These are phyloP conservation scores for Larimichthys crocea DNA, from an alignment of 2,113 vertebrate species.

Conservation along the genomic window DNA sequence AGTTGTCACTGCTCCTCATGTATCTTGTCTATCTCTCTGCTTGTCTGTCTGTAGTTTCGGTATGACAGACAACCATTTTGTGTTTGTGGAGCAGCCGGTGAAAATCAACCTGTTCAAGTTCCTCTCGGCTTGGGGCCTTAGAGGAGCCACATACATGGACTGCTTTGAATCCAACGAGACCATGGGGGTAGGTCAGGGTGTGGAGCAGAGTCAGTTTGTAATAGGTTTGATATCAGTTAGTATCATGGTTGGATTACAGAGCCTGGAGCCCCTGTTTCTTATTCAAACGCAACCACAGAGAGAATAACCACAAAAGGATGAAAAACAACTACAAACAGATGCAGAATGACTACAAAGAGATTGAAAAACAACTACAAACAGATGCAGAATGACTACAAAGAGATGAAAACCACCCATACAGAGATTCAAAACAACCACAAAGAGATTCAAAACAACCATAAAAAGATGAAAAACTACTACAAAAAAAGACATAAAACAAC, in stretches of 20 bases:
- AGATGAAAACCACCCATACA: too few species aligned
- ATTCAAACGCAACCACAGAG: not conserved
- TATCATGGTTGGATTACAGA: not conserved
- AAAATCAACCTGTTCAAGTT: slow-evolving; percentile 98
- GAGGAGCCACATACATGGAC: slow-evolving; percentile 98
- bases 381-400: not conserved
- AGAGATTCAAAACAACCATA: not conserved
- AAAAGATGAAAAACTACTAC: too few species aligned
- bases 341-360: slow-evolving; percentile 23
- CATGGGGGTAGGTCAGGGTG: slow-evolving; percentile 88
- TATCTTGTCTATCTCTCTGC: not conserved
- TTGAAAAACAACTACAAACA: too few species aligned
- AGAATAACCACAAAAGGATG: not conserved
- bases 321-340: not conserved
- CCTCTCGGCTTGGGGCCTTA: slow-evolving; percentile 93
- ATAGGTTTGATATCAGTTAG: not conserved
- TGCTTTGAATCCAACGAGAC: slow-evolving; percentile 95
- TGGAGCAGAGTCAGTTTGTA: not conserved
- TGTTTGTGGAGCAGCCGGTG: slow-evolving; percentile 96
- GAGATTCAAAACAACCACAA: not conserved
- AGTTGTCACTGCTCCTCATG: not conserved
- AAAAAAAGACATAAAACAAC: too few species aligned
- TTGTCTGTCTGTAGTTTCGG: slow-evolving; percentile 87
- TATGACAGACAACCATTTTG: slow-evolving; percentile 92
- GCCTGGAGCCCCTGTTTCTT: not conserved